These are phyloP conservation scores for Mastacembelus armatus DNA, from an alignment of 2,797 vertebrate species.

Conservation along the genomic window DNA sequence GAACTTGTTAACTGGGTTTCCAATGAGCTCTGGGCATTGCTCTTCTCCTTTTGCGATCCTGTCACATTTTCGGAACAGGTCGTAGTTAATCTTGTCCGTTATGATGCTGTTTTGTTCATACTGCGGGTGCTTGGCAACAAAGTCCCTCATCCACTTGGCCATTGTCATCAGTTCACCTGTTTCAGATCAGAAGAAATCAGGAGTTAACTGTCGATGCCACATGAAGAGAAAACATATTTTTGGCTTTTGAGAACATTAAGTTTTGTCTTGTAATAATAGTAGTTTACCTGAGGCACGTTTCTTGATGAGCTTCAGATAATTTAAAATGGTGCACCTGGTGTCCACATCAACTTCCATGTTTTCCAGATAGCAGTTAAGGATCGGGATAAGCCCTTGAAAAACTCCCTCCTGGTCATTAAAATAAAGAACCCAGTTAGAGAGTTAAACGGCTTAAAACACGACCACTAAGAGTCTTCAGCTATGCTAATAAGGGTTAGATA, in stretches of 20 bases:
- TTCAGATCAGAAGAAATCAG: not conserved
- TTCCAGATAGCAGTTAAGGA: conserved; percentile 97
- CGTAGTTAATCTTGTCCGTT: conserved; percentile 96
- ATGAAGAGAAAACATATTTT: not conserved
- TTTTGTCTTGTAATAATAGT: not conserved
- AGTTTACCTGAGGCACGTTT: conserved; percentile 95
- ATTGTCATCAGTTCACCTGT: conserved; percentile 97
- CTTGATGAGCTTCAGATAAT: conserved; percentile 98
- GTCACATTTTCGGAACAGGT: conserved; percentile 92
- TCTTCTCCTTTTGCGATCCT: conserved; percentile 89
- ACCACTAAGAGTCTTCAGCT: not conserved
- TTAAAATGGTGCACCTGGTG: conserved; percentile 97
- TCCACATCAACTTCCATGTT: conserved; percentile 99
- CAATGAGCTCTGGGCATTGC: conserved; percentile 93
- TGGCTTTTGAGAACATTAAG: not conserved
- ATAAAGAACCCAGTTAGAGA: not conserved
- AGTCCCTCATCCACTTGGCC: conserved; percentile 97
- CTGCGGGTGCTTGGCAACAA: conserved; percentile 90
- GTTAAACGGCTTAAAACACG: not conserved
- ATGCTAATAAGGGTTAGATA: not conserved
- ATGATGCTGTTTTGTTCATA: conserved; percentile 97
- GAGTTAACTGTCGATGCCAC: not conserved
- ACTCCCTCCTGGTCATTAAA: conserved; percentile 88
- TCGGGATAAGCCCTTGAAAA: conserved; percentile 96
- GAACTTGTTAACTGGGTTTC: conserved; percentile 87